Evolutionary conservation across 2,888 invertebrate genomes (phyloP).

Genomic region (Mamestra brassicae): DNA sequence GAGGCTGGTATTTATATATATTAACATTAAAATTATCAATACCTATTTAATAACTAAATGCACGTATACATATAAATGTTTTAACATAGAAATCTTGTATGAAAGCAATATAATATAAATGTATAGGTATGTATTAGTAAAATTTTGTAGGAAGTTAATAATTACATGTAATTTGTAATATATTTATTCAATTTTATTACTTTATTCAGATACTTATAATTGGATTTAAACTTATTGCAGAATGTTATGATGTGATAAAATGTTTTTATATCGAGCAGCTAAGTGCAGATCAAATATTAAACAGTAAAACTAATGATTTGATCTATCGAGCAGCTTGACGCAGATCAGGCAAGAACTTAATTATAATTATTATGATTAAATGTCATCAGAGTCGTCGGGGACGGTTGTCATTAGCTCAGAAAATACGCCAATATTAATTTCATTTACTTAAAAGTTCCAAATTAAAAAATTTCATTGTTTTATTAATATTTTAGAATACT

Average conservation of each 20-base stretch:
- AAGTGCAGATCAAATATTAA: conserved; percentile 30
- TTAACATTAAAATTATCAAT: conserved; percentile 29
- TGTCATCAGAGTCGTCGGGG: conserved; percentile 53
- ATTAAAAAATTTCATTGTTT: conserved; percentile 7
- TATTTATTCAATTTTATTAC: background rate
- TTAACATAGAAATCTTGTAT: conserved; percentile 3
- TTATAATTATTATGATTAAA: conserved; percentile 26
- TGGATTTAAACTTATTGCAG: background rate
- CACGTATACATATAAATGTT: conserved; percentile 45
- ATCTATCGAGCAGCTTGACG: conserved; percentile 21
- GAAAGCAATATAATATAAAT: background rate
- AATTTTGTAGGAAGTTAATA: background rate
- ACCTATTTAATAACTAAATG: conserved; percentile 55
- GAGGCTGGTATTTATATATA: conserved; percentile 28
- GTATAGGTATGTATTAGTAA: background rate
- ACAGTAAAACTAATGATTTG: conserved; percentile 17
- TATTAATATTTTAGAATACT: conserved; percentile 11
- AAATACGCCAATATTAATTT: conserved; percentile 11
- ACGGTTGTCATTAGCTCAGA: conserved; percentile 26
- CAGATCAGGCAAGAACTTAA: conserved; percentile 30
- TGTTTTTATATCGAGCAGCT: conserved; percentile 12
- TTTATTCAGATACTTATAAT: conserved; percentile 2
- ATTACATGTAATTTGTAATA: background rate
- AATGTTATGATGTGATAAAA: conserved; percentile 9
- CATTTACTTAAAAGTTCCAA: background rate